These are phyloP conservation scores for Drosophila lacteicornis DNA, from an alignment of 1,140 invertebrate genomes.

Conservation along the genomic window DNA sequence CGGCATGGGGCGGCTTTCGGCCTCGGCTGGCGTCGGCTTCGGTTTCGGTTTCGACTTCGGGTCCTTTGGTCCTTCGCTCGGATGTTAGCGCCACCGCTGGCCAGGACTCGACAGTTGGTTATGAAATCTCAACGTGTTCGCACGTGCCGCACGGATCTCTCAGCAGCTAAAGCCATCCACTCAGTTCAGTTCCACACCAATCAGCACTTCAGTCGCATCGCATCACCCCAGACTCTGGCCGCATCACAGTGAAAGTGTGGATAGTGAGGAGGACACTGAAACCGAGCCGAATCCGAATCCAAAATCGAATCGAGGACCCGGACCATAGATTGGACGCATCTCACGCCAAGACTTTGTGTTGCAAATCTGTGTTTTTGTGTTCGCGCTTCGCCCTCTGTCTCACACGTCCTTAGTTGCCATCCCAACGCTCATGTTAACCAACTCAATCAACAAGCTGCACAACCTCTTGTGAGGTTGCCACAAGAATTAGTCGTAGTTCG, in stretches of 20 bases:
- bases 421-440: conserved; percentile 27
- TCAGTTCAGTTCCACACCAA: conserved; percentile 45
- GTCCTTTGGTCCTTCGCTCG: conserved; percentile 23
- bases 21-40: neutral
- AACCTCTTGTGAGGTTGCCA: conserved; percentile 14
- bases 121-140: conserved; percentile 82
- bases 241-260: conserved; percentile 28
- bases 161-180: conserved; percentile 68
- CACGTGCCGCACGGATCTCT: conserved; percentile 80
- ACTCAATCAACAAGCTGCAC: conserved; percentile 56
- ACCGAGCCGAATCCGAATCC: neutral
- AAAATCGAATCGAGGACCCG: neutral
- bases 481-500: neutral
- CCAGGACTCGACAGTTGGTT: conserved; percentile 76
- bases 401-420: conserved; percentile 27
- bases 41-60: neutral
- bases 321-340: conserved; percentile 32
- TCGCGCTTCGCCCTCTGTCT: conserved; percentile 24
- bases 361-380: conserved; percentile 40
- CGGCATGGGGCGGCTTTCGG: neutral
- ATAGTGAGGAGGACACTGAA: conserved; percentile 9
- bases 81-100: conserved; percentile 5
- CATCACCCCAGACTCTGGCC: conserved; percentile 41
- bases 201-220: conserved; percentile 47
- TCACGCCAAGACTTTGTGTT: conserved; percentile 33